Evolutionary conservation across 2,113 vertebrate genomes (phyloP), one percentile per base, ranked within the genome.

Genomic region (Tonatia bakeri): DNA sequence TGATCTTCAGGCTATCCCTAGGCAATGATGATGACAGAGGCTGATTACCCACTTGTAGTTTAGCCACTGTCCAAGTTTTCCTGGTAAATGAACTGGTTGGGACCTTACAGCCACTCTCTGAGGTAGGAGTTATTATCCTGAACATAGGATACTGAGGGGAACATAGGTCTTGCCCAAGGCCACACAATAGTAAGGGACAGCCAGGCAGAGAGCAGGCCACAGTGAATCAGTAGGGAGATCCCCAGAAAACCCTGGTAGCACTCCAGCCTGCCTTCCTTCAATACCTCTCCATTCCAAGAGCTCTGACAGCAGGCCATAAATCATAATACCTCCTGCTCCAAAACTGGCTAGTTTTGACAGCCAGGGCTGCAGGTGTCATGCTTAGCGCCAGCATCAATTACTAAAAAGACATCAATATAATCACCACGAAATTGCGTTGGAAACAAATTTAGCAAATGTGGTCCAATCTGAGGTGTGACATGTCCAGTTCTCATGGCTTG

Each of bases 381-480:
- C 87, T 89, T 76, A 16, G 65, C 24, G 3, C 73, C 85, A 75
- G 54, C 81, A 92, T 92, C 90, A 52, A 14, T 86, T 67, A 72
- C 95, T 24, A 13, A 90, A 80, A 56, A 84, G 87, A 79, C 91
- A 81, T 86, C 67, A 70, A 65, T 10, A 52, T 94, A 90, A 94
- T 97, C 95, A 91, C 94, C 89, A 19, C 40, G 45, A 96, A 97
- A 93, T 87, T 93, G 92, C 81, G 56, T 88, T 33, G 15, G 95
- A 96, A 96, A 88, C 85, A 95, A 90, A 96, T 95, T 92, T 92
- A 96, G 95, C 94, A 92, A 96, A 85, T 33, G 72, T 0, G 12
- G 45, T 31, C 77, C 94, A 19, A 12, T 83, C 95, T 50, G 61
- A 90, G 59, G 65, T 77, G 72, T 96, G 90, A 82, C 20, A 45